Percentiles rank a stretch among this genome's conserved stretches.
phyloP scores from a whole-genome alignment of 2,113 vertebrate genomes.

The Calypte anna region DNA sequence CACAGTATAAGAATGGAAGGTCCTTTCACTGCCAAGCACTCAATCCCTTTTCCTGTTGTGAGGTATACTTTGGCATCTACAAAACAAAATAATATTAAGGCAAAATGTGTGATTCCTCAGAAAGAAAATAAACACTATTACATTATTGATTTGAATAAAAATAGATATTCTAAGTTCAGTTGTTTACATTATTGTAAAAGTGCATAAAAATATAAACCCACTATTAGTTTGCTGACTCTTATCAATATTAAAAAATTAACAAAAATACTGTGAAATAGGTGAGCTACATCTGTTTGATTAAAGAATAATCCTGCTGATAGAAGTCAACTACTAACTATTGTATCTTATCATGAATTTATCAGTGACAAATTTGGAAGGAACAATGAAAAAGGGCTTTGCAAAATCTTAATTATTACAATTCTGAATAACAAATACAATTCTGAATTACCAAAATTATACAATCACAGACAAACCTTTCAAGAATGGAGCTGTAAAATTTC shows the following conservation, averaged over 20 bases:
- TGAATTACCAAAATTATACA: not conserved
- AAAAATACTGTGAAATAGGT: not conserved
- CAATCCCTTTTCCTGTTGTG: not conserved
- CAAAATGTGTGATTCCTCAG: slow-evolving; percentile 31
- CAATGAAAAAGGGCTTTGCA: not conserved
- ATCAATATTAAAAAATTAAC: not conserved
- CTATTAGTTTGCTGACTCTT: not conserved
- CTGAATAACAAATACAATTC: not conserved
- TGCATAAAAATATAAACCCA: slow-evolving; percentile 22
- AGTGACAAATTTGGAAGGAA: not conserved
- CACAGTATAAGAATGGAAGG: not conserved
- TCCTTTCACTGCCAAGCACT: not conserved
- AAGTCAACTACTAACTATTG: not conserved
- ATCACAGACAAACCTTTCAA: not conserved
- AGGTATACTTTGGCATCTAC: slow-evolving; percentile 64
- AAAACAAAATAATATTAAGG: slow-evolving; percentile 65
- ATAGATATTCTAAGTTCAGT: not conserved
- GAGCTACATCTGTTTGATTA: not conserved
- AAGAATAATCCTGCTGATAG: not conserved
- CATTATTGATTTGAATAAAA: slow-evolving; percentile 48
- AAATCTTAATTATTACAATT: not conserved
- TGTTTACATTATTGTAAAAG: slow-evolving; percentile 15
- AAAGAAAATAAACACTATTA: not conserved
- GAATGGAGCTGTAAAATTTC: not conserved
- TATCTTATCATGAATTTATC: not conserved